phyloP scores from a whole-genome alignment of 92 coral and sea anemone genomes.

The Micromussa lordhowensis region DNA sequence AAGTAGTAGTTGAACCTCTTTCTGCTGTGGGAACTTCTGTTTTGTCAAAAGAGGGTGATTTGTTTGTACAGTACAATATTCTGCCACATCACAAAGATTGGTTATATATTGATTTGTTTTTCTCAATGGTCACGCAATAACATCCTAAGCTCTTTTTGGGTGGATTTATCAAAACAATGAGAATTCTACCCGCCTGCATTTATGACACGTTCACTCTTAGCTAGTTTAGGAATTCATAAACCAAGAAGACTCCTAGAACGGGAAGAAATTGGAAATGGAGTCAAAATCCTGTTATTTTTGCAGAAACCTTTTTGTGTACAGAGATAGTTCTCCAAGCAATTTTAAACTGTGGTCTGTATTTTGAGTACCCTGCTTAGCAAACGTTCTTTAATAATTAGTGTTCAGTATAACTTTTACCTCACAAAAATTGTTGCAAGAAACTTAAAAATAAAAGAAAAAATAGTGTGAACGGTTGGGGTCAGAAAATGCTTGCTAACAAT shows the following conservation, averaged over 20 bases:
- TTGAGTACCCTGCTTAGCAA: not conserved
- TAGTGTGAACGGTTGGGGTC: too few species aligned
- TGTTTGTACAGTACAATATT: not conserved
- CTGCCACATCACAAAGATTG: slow-evolving; percentile 29
- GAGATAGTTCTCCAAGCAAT: not conserved
- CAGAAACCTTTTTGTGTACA: not conserved
- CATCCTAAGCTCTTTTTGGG: not conserved
- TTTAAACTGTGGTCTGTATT: too few species aligned
- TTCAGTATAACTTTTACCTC: too few species aligned
- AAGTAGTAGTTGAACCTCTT: not conserved
- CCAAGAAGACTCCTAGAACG: not conserved
- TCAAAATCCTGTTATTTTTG: not conserved
- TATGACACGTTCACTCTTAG: not conserved
- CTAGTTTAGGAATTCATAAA: not conserved
- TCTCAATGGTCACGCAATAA: slow-evolving; percentile 5
- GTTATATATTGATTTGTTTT: too few species aligned
- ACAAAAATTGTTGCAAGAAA: too few species aligned
- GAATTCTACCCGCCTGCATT: not conserved
- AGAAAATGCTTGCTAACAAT: too few species aligned
- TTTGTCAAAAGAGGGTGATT: not conserved
- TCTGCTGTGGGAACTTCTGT: not conserved
- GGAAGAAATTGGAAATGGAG: not conserved
- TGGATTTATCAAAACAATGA: not conserved
- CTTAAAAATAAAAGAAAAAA: too few species aligned
- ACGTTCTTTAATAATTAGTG: too few species aligned